A percentile compares a stretch with the other conserved stretches of the same genome.
phyloP scores from a whole-genome alignment of 1,140 invertebrate species.

The Coenobita brevimanus region DNA sequence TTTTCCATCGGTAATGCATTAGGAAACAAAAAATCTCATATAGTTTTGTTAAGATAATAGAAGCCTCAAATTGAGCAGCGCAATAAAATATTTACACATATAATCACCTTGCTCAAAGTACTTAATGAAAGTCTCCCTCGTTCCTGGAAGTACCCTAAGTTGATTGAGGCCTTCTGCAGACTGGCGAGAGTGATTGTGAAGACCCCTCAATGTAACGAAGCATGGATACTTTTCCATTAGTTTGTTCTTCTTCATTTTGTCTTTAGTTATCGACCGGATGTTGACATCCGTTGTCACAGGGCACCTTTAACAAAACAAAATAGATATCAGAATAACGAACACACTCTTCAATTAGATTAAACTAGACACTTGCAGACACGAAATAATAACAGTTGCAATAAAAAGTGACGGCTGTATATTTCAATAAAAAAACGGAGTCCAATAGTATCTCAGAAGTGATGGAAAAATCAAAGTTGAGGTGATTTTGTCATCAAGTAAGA shows the following conservation, averaged over 20 bases:
- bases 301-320: background rate
- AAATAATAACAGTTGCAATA: background rate
- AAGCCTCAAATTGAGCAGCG: background rate
- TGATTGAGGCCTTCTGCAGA: constrained; percentile 12
- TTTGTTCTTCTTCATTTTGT: background rate
- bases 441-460: background rate
- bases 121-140: constrained; percentile 9
- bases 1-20: no score
- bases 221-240: constrained; percentile 21
- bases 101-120: constrained; percentile 27
- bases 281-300: constrained; percentile 25
- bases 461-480: background rate
- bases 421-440: background rate
- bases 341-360: background rate
- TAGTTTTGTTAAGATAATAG: background rate
- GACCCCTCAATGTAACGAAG: constrained; percentile 3
- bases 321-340: background rate
- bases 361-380: background rate
- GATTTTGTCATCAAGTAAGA: no score
- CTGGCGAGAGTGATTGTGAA: constrained; percentile 8
- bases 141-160: constrained; percentile 15
- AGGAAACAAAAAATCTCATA: background rate
- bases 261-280: background rate
- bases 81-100: background rate
- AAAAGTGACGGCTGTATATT: background rate